phyloP scores from a whole-genome alignment of 2,797 vertebrate species.

The Tapera naevia region DNA sequence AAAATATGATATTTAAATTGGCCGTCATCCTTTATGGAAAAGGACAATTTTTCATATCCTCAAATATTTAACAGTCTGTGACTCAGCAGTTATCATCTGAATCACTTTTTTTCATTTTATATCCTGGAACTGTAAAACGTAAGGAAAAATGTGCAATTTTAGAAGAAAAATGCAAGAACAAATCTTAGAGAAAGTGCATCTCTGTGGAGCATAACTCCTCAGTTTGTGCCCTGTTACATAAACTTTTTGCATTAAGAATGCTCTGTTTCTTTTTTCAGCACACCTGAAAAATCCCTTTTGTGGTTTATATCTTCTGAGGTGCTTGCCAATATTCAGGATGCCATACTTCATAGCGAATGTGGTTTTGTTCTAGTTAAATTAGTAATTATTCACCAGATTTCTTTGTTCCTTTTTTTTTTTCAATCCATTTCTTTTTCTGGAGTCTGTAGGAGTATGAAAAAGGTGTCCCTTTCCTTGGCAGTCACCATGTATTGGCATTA shows the following conservation, averaged over 20 bases:
- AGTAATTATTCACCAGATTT: not conserved
- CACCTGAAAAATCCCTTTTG: not conserved
- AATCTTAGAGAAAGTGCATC: not conserved
- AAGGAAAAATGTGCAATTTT: not conserved
- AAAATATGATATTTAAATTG: not conserved
- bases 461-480: not conserved
- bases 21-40: not conserved
- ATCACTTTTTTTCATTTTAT: not conserved
- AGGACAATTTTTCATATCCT: not conserved
- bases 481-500: not conserved
- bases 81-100: conserved; percentile 24
- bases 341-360: not conserved
- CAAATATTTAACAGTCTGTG: conserved; percentile 1
- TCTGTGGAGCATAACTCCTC: not conserved
- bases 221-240: not conserved
- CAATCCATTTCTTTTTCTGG: not conserved
- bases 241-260: not conserved
- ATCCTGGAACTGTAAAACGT: not conserved
- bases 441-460: not conserved
- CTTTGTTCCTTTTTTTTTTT: not conserved
- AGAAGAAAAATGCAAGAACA: not conserved
- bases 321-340: not conserved
- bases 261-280: not conserved
- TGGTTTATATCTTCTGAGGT: not conserved
- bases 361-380: not conserved